A percentile compares a stretch with the other conserved stretches of the same genome.
Evolutionary conservation across 2,888 invertebrate species (phyloP).

Genomic region (Oxytorus armatus): DNA sequence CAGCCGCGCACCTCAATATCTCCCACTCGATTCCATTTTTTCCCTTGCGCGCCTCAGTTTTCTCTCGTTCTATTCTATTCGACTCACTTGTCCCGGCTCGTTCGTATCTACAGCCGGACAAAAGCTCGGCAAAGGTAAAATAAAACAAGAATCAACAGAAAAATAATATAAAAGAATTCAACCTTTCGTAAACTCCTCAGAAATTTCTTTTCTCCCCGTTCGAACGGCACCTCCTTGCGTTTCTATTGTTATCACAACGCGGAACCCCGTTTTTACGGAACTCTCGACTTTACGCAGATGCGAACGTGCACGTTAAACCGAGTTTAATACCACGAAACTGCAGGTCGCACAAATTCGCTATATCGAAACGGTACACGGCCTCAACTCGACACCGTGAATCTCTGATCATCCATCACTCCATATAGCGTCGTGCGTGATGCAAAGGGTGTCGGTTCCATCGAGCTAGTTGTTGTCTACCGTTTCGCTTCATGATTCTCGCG

Average conservation of each 20-base stretch:
- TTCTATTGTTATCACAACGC: not conserved
- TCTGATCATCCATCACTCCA: not conserved
- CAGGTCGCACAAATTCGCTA: not conserved
- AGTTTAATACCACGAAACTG: not conserved
- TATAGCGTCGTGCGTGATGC: not conserved
- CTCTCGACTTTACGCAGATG: not conserved
- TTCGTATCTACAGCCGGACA: slow-evolving; percentile 23
- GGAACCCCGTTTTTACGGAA: not conserved
- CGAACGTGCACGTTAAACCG: no score
- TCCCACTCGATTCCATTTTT: slow-evolving; percentile 40
- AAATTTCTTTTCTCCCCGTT: not conserved
- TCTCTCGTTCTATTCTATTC: slow-evolving; percentile 30
- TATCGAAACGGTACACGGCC: not conserved
- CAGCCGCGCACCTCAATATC: slow-evolving; percentile 44
- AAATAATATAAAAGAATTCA: slow-evolving; percentile 3
- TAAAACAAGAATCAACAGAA: not conserved
- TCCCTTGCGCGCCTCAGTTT: slow-evolving; percentile 16
- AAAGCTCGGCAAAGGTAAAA: slow-evolving; percentile 13
- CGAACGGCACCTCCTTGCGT: not conserved
- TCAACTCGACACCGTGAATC: not conserved
- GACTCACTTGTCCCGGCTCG: slow-evolving; percentile 10
- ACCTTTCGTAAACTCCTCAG: not conserved
- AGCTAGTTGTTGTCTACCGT: not conserved
- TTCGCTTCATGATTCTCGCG: not conserved
- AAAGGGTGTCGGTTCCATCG: not conserved